A percentile compares a stretch with the other conserved stretches of the same genome.
These are phyloP conservation scores for Anarsia innoxiella DNA, from an alignment of 2,888 invertebrate species.

Conservation along the genomic window DNA sequence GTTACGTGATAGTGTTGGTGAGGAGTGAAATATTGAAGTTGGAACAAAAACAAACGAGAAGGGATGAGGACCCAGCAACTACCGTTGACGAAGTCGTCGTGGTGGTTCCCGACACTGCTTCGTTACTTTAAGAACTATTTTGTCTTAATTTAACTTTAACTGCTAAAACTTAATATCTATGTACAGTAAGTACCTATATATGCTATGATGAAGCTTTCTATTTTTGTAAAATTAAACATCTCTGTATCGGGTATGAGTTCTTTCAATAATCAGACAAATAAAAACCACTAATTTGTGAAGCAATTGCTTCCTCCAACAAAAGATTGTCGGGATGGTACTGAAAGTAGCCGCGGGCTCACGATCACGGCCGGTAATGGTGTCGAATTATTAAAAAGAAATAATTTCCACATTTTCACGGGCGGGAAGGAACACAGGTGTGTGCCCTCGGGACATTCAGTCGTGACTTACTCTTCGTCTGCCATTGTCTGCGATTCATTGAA, in stretches of 20 bases:
- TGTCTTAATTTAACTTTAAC: slow-evolving; percentile 7
- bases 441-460: slow-evolving; percentile 54
- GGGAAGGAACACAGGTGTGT: slow-evolving; percentile 71
- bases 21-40: slow-evolving; percentile 57
- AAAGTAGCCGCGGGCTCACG: slow-evolving; percentile 37
- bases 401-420: slow-evolving; percentile 38
- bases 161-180: background rate
- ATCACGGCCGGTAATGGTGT: slow-evolving; percentile 20
- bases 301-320: too few relatives aligned
- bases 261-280: too few relatives aligned
- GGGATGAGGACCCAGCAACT: slow-evolving; percentile 9
- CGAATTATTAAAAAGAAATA: slow-evolving; percentile 48
- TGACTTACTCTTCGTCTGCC: slow-evolving; percentile 56
- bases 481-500: slow-evolving; percentile 46
- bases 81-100: background rate
- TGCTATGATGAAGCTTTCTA: too few relatives aligned
- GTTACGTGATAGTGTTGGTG: slow-evolving; percentile 58
- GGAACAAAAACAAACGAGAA: slow-evolving; percentile 26
- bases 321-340: slow-evolving; percentile 20
- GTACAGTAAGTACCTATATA: background rate
- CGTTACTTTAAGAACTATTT: background rate
- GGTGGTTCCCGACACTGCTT: slow-evolving; percentile 1
- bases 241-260: too few relatives aligned
- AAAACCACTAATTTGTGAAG: too few relatives aligned
- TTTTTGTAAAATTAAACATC: too few relatives aligned